Evolutionary conservation across 2,888 invertebrate species (phyloP).

Genomic region (Heliconius erato): DNA sequence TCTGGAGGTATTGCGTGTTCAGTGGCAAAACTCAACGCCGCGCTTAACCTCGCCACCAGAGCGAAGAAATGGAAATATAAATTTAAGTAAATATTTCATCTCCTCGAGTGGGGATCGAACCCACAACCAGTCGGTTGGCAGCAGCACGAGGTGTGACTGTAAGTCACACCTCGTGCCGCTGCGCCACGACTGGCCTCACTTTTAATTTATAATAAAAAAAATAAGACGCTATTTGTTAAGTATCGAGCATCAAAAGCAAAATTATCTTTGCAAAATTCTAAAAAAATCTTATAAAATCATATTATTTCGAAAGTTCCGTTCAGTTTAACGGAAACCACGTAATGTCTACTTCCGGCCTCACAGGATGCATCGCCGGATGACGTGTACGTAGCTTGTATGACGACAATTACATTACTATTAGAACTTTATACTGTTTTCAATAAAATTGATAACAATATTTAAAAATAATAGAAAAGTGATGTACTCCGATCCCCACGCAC

Average conservation of each 20-base stretch:
- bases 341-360: constrained; percentile 66
- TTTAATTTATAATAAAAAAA: neutral
- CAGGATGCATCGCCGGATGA: constrained; percentile 64
- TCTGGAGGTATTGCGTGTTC: too few relatives aligned
- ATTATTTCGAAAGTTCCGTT: constrained; percentile 26
- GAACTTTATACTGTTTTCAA: neutral
- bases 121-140: too few relatives aligned
- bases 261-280: neutral
- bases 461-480: neutral
- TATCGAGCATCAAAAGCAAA: too few relatives aligned
- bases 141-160: too few relatives aligned
- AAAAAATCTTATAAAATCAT: constrained; percentile 20
- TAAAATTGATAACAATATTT: neutral
- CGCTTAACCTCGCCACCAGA: too few relatives aligned
- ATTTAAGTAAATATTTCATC: too few relatives aligned
- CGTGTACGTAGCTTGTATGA: constrained; percentile 57
- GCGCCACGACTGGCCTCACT: too few relatives aligned
- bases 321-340: constrained; percentile 52
- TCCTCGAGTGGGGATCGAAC: too few relatives aligned
- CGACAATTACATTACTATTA: constrained; percentile 52
- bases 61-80: too few relatives aligned
- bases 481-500: neutral
- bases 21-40: too few relatives aligned
- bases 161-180: too few relatives aligned
- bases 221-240: neutral